Conservation (phyloP, 1,140 invertebrate genomes). For the Bombus confusus region DNA sequence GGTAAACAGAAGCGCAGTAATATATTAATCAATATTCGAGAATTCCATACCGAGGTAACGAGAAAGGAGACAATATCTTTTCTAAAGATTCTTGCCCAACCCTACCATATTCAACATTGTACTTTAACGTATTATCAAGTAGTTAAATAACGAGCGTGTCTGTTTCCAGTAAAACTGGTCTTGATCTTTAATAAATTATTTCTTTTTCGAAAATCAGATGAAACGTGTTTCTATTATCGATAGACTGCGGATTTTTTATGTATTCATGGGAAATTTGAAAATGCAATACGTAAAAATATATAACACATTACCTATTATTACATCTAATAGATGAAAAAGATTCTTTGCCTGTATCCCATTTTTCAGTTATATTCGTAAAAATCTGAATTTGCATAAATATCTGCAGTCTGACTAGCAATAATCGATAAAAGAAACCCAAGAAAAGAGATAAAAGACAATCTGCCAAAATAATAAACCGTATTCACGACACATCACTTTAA, state of each 20-base stretch:
- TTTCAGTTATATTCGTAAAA: too few species aligned
- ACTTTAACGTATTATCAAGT: not conserved
- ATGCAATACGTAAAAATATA: too few species aligned
- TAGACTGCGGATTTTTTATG: too few species aligned
- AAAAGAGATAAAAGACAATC: not conserved
- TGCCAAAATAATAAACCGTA: not conserved
- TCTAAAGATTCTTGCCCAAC: not conserved
- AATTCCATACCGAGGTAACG: not conserved
- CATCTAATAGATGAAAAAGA: too few species aligned
- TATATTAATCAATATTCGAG: slow-evolving; percentile 4
- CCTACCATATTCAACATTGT: not conserved
- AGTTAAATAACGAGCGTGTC: not conserved
- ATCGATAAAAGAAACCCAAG: not conserved
- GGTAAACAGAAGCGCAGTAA: not conserved
- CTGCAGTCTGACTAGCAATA: not conserved
- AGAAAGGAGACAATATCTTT: not conserved
- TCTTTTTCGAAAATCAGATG: not conserved
- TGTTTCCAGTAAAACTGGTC: not conserved
- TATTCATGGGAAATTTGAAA: too few species aligned
- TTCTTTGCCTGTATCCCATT: too few species aligned
- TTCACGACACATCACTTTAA: not conserved
- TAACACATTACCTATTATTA: too few species aligned
- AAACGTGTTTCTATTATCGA: too few species aligned
- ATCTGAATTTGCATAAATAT: too few species aligned
- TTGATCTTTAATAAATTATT: not conserved